Conservation (phyloP, 2,113 vertebrate species). For the Python bivittatus region DNA sequence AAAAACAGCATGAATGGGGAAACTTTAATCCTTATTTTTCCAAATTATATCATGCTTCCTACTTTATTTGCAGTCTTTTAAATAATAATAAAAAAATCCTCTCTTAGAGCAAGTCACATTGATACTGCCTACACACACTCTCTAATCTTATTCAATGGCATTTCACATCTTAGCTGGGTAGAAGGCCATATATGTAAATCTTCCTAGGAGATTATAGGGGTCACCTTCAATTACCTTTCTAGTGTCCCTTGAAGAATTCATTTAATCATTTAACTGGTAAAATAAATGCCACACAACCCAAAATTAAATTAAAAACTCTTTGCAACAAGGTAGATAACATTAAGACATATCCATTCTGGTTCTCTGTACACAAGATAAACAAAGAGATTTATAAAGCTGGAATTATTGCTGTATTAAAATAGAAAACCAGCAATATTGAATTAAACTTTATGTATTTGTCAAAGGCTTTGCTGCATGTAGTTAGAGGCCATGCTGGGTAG, state of each 20-base stretch:
- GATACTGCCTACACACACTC: slow-evolving; percentile 35
- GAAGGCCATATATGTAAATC: slow-evolving; percentile 48
- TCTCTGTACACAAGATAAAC: slow-evolving; percentile 56
- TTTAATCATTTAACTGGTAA: slow-evolving; percentile 59
- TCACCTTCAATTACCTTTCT: slow-evolving; percentile 67
- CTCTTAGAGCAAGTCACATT: slow-evolving; percentile 37
- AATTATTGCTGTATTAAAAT: slow-evolving; percentile 59
- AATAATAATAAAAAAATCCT: slow-evolving; percentile 18
- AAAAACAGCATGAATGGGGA: slow-evolving; percentile 74
- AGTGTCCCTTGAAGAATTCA: slow-evolving; percentile 64
- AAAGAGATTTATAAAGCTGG: slow-evolving; percentile 57
- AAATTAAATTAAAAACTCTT: slow-evolving; percentile 63
- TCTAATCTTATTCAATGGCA: slow-evolving; percentile 53
- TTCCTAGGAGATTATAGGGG: slow-evolving; percentile 56
- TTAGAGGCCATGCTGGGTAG: neutral
- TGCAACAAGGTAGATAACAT: slow-evolving; percentile 59
- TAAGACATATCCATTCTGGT: slow-evolving; percentile 50
- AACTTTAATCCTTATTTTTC: slow-evolving; percentile 78
- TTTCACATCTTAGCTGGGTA: slow-evolving; percentile 42
- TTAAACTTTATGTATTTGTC: slow-evolving; percentile 58
- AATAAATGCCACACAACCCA: slow-evolving; percentile 51
- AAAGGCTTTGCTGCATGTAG: slow-evolving; percentile 47
- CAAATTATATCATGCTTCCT: slow-evolving; percentile 77
- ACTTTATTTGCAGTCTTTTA: slow-evolving; percentile 65
- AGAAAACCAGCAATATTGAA: slow-evolving; percentile 56